Percentiles rank a stretch among this genome's conserved stretches.
Evolutionary conservation across 2,113 vertebrate species (phyloP).

Genomic region (Gallinago jamesoni): DNA sequence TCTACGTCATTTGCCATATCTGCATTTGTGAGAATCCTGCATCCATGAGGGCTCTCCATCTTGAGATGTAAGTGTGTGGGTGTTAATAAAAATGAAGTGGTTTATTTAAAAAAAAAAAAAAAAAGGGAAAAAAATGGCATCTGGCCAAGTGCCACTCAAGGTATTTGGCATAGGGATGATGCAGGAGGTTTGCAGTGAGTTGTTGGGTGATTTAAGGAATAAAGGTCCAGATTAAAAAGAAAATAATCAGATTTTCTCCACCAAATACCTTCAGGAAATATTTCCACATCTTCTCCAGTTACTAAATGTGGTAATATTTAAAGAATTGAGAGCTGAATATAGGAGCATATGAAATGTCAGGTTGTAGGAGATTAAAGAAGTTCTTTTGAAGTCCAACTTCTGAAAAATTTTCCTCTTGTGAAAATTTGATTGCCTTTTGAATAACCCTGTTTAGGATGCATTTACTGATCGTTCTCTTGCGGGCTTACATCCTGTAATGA

Average conservation of each 20-base stretch:
- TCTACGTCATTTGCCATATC: neutral
- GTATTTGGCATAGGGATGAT: neutral
- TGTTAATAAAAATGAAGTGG: neutral
- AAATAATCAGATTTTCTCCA: neutral
- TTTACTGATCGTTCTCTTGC: rapidly evolving
- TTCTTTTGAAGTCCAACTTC: neutral
- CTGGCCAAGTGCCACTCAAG: neutral
- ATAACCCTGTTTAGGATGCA: neutral
- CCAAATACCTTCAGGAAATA: neutral
- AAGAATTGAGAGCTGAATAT: neutral
- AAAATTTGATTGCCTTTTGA: neutral
- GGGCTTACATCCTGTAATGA: neutral
- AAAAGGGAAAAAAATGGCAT: neutral
- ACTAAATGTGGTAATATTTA: neutral
- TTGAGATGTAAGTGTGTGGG: neutral
- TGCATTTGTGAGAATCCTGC: neutral
- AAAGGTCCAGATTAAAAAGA: neutral
- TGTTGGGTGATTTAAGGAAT: neutral
- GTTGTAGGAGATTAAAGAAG: neutral
- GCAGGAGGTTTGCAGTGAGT: neutral
- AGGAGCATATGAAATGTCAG: neutral
- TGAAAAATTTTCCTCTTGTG: neutral
- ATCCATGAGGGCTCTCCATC: constrained; percentile 11
- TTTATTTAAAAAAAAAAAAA: neutral
- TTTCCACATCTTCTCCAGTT: neutral